Conservation (phyloP, 2,797 vertebrate species). For the Microhierax caerulescens region DNA sequence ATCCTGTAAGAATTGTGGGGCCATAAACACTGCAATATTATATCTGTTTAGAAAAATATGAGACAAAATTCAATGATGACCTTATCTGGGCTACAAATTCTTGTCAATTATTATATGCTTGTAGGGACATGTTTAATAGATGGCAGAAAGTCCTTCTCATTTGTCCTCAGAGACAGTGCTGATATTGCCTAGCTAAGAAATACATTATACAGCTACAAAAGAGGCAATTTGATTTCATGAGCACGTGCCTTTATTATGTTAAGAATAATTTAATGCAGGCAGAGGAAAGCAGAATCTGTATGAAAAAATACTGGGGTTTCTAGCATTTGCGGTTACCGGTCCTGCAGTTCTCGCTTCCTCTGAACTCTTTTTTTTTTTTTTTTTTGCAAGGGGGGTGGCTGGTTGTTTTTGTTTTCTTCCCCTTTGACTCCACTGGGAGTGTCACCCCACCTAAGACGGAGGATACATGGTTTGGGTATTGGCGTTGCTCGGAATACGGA, state of each 20-base stretch:
- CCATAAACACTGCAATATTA: constrained; percentile 5
- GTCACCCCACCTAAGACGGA: not conserved
- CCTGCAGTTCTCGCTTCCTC: not conserved
- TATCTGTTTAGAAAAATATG: constrained; percentile 40
- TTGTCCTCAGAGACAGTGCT: constrained; percentile 20
- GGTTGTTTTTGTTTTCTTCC: not conserved
- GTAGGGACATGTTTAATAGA: constrained; percentile 40
- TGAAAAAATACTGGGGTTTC: not conserved
- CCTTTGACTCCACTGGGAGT: not conserved
- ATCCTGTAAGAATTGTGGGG: constrained; percentile 6
- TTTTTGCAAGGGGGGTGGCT: not conserved
- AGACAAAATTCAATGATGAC: constrained; percentile 44
- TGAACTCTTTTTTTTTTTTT: not conserved
- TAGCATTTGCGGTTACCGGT: not conserved
- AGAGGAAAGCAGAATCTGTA: not conserved
- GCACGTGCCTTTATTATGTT: constrained; percentile 19
- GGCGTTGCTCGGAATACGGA: not conserved
- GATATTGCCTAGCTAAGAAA: constrained; percentile 39
- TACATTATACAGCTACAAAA: not conserved
- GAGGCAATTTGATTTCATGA: constrained; percentile 39
- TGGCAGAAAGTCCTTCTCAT: constrained; percentile 42
- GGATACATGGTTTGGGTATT: not conserved
- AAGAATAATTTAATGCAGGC: constrained; percentile 12
- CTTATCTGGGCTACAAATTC: constrained; percentile 51
- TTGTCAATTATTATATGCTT: constrained; percentile 48